A percentile compares a stretch with the other conserved stretches of the same genome.
phyloP scores from a whole-genome alignment of 2,113 vertebrate genomes.

The Myodes glareolus region DNA sequence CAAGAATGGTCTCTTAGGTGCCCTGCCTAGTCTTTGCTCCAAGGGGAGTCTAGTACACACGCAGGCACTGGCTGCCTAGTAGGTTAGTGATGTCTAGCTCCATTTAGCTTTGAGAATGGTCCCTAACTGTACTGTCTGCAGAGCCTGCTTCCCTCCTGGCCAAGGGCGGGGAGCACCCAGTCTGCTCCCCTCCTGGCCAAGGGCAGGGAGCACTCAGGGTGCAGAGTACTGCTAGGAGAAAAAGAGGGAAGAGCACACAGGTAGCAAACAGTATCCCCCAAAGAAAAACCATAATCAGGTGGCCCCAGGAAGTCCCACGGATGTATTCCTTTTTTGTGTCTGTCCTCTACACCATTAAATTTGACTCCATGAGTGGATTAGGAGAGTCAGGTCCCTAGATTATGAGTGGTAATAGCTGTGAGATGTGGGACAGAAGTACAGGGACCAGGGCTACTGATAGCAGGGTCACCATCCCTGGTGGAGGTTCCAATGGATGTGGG shows the following conservation, averaged over 20 bases:
- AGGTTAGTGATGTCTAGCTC: neutral
- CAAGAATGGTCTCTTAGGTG: neutral
- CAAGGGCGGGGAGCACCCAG: neutral
- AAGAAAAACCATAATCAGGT: too few relatives aligned
- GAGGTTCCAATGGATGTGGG: too few relatives aligned
- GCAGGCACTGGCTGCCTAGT: neutral
- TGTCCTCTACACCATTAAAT: neutral
- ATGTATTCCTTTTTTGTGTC: neutral
- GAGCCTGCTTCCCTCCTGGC: neutral
- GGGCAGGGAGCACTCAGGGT: neutral
- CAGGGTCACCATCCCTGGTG: too few relatives aligned
- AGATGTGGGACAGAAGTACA: neutral
- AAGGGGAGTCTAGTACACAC: accelerated
- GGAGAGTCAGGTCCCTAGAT: neutral
- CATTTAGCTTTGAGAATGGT: neutral
- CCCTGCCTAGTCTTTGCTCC: neutral
- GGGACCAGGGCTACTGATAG: too few relatives aligned
- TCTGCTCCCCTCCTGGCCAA: too few relatives aligned
- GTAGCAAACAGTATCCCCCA: neutral
- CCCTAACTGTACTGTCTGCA: accelerated
- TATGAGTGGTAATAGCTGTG: neutral
- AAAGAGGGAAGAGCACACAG: neutral
- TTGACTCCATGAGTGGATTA: neutral
- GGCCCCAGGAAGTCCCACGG: neutral
- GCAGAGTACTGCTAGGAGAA: neutral